A percentile compares a stretch with the other conserved stretches of the same genome.
Conservation (phyloP, 1,140 invertebrate species). For the Medauroidea extradentata region DNA sequence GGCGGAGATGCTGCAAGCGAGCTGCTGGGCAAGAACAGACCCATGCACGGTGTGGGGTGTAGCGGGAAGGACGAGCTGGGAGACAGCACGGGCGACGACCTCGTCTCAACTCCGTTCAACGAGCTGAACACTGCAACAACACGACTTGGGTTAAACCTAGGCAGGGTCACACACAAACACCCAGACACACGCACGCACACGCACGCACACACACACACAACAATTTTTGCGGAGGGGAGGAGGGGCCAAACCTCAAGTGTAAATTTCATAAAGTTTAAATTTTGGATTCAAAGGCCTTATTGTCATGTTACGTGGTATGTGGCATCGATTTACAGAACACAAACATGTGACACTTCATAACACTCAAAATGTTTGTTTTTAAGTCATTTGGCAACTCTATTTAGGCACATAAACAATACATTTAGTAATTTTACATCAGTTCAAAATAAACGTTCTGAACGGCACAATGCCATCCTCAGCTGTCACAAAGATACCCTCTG, state of each 20-base stretch:
- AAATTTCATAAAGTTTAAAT: background rate
- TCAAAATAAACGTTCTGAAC: too few species aligned
- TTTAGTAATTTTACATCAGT: too few species aligned
- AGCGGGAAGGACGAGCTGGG: constrained; percentile 10
- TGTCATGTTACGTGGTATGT: too few species aligned
- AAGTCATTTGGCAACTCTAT: too few species aligned
- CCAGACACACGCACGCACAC: too few species aligned
- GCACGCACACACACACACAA: background rate
- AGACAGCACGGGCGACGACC: constrained; percentile 10
- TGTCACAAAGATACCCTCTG: too few species aligned
- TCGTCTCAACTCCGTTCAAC: constrained; percentile 20
- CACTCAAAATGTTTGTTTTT: too few species aligned
- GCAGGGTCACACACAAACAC: background rate
- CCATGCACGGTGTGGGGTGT: constrained; percentile 16
- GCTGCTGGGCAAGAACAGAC: constrained; percentile 14
- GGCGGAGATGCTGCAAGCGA: constrained; percentile 22
- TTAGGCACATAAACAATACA: too few species aligned
- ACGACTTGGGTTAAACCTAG: background rate
- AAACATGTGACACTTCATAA: too few species aligned
- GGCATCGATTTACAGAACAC: too few species aligned
- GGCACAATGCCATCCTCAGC: too few species aligned
- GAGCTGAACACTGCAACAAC: constrained; percentile 17
- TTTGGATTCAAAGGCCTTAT: constrained; percentile 2
- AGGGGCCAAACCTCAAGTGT: background rate
- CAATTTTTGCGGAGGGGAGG: background rate